phyloP scores from a whole-genome alignment of 2,888 invertebrate genomes.

The Drosophila macrospina region DNA sequence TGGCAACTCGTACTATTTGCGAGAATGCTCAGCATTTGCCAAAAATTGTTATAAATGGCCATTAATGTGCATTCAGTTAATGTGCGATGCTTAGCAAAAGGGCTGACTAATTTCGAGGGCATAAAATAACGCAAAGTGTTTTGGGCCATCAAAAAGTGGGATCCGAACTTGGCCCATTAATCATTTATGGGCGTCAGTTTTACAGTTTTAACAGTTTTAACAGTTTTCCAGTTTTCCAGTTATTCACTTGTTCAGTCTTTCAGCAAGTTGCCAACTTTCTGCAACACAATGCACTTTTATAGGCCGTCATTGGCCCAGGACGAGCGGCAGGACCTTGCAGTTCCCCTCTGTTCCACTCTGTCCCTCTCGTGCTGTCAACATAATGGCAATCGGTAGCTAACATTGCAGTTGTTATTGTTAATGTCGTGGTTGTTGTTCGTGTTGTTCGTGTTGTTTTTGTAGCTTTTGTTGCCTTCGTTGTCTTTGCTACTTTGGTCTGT shows the following conservation, averaged over 20 bases:
- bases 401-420: constrained; percentile 47
- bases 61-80: constrained; percentile 66
- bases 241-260: constrained; percentile 60
- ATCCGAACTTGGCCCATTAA: constrained; percentile 74
- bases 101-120: constrained; percentile 68
- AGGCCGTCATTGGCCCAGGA: constrained; percentile 54
- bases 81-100: constrained; percentile 24
- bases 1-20: constrained; percentile 39
- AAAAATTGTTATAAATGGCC: constrained; percentile 65
- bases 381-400: constrained; percentile 63
- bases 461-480: too few species aligned
- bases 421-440: constrained; percentile 23
- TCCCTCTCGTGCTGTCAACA: constrained; percentile 25
- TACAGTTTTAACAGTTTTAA: constrained; percentile 25
- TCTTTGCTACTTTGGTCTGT: constrained; percentile 39
- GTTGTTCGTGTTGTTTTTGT: constrained; percentile 21
- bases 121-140: constrained; percentile 67
- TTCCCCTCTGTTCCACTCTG: not conserved
- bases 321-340: constrained; percentile 44
- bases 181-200: constrained; percentile 75
- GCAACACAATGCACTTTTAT: constrained; percentile 65
- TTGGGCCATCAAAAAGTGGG: constrained; percentile 53
- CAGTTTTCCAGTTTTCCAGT: constrained; percentile 41
- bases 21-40: constrained; percentile 51
- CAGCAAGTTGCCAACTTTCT: constrained; percentile 60